Percentiles rank a stretch among this genome's conserved stretches.
Evolutionary conservation across 2,888 invertebrate species (phyloP).

Genomic region (Limnephilus auricula): DNA sequence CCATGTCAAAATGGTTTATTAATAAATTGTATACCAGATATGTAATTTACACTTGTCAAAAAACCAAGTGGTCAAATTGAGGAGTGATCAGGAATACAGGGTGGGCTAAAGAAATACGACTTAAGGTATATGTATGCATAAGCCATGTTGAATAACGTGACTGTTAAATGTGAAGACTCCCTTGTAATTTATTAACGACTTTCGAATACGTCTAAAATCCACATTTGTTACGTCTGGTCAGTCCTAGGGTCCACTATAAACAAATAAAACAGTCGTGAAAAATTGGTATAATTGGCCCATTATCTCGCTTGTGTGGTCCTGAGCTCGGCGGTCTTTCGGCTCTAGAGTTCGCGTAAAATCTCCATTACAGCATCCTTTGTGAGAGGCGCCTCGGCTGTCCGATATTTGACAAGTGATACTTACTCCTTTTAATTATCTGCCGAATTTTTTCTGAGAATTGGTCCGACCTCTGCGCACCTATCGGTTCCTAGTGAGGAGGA

Average conservation of each 20-base stretch:
- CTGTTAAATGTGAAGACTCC: neutral
- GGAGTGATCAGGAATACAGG: too few relatives aligned
- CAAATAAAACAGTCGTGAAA: slow-evolving; percentile 29
- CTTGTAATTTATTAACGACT: neutral
- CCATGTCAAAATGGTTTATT: too few relatives aligned
- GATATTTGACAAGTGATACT: slow-evolving; percentile 37
- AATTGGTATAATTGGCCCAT: slow-evolving; percentile 29
- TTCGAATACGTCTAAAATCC: neutral
- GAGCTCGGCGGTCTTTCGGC: slow-evolving; percentile 8
- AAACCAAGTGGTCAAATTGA: too few relatives aligned
- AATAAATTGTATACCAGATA: too few relatives aligned
- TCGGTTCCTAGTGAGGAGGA: neutral
- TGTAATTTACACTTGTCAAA: too few relatives aligned
- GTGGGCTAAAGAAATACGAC: too few relatives aligned
- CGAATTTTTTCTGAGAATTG: slow-evolving; percentile 24
- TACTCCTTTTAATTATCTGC: slow-evolving; percentile 45
- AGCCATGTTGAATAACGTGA: neutral
- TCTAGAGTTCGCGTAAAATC: neutral
- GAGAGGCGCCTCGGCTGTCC: slow-evolving; percentile 21
- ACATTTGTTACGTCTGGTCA: neutral
- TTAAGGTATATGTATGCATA: too few relatives aligned
- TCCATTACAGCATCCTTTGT: slow-evolving; percentile 26
- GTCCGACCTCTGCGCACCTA: slow-evolving; percentile 18
- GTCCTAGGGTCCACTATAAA: slow-evolving; percentile 3
- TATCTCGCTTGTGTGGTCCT: slow-evolving; percentile 42